Conservation (phyloP, 2,797 vertebrate genomes). For the Bryconaethiops microstoma region DNA sequence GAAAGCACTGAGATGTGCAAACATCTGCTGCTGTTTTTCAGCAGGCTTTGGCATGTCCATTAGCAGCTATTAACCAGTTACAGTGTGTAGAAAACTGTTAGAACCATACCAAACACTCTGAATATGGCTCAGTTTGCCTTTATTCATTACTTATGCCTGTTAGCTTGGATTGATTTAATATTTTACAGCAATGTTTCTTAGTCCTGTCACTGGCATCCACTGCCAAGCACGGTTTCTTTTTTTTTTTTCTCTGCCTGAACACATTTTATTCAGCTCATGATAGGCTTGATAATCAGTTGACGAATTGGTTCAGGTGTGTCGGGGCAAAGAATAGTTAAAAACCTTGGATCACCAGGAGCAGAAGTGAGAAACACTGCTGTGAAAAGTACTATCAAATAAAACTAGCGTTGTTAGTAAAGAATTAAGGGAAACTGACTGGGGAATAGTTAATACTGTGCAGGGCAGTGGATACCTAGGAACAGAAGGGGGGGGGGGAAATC, state of each 20-base stretch:
- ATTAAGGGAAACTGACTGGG: too few relatives aligned
- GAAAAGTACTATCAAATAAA: too few relatives aligned
- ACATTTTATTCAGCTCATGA: too few relatives aligned
- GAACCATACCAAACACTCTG: neutral
- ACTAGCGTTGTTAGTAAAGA: too few relatives aligned
- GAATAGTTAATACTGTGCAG: too few relatives aligned
- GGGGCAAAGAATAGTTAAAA: too few relatives aligned
- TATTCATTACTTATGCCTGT: neutral
- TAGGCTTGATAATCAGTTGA: neutral
- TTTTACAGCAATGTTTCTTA: neutral
- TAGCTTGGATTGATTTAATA: neutral
- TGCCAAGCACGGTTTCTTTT: neutral
- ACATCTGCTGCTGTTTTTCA: constrained; percentile 7
- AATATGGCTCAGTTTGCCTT: neutral
- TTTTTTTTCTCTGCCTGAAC: neutral
- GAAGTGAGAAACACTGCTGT: neutral
- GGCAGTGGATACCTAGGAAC: too few relatives aligned
- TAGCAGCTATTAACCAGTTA: neutral
- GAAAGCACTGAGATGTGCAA: neutral
- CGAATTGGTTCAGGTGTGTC: too few relatives aligned
- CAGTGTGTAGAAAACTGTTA: neutral
- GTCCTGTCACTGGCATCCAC: neutral
- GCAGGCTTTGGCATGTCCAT: neutral
- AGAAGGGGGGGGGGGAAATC: too few relatives aligned
- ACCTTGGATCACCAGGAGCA: neutral